Conservation (phyloP, 2,797 vertebrate species). For the Rachycentron canadum region DNA sequence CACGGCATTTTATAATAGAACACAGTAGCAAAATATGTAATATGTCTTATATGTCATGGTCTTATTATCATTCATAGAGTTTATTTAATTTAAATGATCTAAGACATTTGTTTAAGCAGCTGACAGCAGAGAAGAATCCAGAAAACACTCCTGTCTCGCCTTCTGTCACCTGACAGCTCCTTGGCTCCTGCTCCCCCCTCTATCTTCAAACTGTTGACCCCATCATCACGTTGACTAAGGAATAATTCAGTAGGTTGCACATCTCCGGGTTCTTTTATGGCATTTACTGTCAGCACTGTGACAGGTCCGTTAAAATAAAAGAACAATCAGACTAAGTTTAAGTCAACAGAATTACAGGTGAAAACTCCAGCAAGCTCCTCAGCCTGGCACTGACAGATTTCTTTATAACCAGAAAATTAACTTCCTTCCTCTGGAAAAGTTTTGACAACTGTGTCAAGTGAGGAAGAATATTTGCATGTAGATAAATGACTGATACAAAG, state of each 20-base stretch:
- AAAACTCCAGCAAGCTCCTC: constrained; percentile 16
- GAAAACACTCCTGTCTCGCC: constrained; percentile 2
- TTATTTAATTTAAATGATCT: constrained; percentile 6
- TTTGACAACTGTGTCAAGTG: constrained; percentile 12
- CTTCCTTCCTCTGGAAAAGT: constrained; percentile 7
- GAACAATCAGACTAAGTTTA: constrained; percentile 34
- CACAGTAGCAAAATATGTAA: not conserved
- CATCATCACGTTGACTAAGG: constrained; percentile 27
- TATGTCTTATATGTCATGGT: not conserved
- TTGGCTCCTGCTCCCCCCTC: constrained; percentile 29
- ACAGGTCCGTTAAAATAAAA: constrained; percentile 39
- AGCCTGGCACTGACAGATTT: constrained; percentile 11
- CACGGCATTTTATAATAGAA: not conserved
- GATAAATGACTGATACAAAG: constrained; percentile 25
- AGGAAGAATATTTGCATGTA: constrained; percentile 8
- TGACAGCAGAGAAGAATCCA: constrained; percentile 17
- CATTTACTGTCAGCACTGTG: constrained; percentile 35
- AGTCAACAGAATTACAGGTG: constrained; percentile 27
- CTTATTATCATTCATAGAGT: constrained; percentile 2
- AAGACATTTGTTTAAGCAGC: not conserved
- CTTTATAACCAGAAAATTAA: constrained; percentile 13
- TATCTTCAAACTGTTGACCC: constrained; percentile 38
- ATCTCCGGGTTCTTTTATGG: constrained; percentile 23
- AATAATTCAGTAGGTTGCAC: constrained; percentile 36
- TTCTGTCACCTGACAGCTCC: constrained; percentile 32